Evolutionary conservation across 2,888 invertebrate species (phyloP).

Genomic region (Baronia brevicornis): DNA sequence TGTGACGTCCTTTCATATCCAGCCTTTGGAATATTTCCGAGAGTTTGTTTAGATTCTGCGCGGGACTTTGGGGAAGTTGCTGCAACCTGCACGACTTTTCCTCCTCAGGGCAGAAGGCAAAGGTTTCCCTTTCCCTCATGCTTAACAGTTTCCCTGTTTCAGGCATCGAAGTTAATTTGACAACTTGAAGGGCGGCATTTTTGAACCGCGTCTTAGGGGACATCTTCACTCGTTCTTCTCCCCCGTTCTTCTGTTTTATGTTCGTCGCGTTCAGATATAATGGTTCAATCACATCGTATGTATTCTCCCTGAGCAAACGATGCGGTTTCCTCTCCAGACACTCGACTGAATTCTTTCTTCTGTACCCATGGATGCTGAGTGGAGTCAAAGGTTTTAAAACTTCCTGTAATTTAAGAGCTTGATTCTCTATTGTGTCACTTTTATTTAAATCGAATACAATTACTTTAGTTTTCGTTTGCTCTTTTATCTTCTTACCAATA

Average conservation of each 20-base stretch:
- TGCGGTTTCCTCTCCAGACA: conserved; percentile 41
- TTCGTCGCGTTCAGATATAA: conserved; percentile 43
- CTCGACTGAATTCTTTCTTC: conserved; percentile 39
- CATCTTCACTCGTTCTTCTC: conserved; percentile 25
- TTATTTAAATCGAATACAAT: conserved; percentile 57
- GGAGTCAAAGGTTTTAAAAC: conserved; percentile 62
- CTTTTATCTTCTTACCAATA: conserved; percentile 57
- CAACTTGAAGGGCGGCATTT: conserved; percentile 58
- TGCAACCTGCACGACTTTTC: conserved; percentile 43
- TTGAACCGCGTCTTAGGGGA: conserved; percentile 63
- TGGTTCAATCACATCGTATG: conserved; percentile 64
- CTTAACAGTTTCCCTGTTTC: conserved; percentile 62
- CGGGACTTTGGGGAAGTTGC: conserved; percentile 46
- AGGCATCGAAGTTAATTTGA: conserved; percentile 50
- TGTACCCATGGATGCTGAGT: conserved; percentile 44
- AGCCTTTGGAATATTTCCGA: conserved; percentile 63
- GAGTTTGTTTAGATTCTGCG: conserved; percentile 49
- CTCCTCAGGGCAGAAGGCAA: conserved; percentile 32
- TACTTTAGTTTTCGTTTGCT: conserved; percentile 50
- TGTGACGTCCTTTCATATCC: conserved; percentile 54
- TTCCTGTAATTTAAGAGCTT: conserved; percentile 42
- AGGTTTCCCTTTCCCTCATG: conserved; percentile 52
- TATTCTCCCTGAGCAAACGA: conserved; percentile 58
- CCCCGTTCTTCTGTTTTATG: conserved; percentile 27
- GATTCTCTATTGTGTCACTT: conserved; percentile 28